These are phyloP conservation scores for Drosophila recens DNA, from an alignment of 2,888 invertebrate species.

Conservation along the genomic window DNA sequence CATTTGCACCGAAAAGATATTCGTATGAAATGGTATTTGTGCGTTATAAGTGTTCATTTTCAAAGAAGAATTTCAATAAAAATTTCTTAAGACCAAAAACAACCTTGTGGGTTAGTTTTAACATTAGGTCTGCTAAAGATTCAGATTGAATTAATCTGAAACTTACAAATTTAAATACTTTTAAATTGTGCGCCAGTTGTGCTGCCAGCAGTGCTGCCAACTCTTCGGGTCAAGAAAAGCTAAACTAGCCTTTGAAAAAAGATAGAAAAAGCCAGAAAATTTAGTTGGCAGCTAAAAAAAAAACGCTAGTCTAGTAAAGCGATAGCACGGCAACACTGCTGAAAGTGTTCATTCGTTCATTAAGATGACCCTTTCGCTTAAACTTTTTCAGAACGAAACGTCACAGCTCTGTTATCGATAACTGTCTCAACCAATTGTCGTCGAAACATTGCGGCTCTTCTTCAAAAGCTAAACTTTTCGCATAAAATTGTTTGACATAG, in stretches of 20 bases:
- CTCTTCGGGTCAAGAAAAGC: too few relatives aligned
- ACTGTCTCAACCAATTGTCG: neutral
- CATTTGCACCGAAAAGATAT: slow-evolving; percentile 51
- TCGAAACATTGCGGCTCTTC: neutral
- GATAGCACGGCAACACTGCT: too few relatives aligned
- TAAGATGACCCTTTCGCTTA: too few relatives aligned
- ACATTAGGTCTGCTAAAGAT: too few relatives aligned
- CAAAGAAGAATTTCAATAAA: slow-evolving; percentile 30
- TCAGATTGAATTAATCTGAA: neutral
- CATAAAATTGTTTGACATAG: neutral
- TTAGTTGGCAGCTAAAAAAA: too few relatives aligned
- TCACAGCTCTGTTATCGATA: too few relatives aligned
- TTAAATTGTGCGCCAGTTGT: neutral
- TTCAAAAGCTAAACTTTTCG: neutral
- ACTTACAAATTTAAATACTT: neutral
- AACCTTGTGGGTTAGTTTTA: neutral
- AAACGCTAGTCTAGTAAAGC: too few relatives aligned
- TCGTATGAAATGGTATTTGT: slow-evolving; percentile 23
- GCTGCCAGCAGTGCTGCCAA: too few relatives aligned
- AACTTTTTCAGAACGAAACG: too few relatives aligned
- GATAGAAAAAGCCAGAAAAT: too few relatives aligned
- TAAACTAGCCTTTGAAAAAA: too few relatives aligned
- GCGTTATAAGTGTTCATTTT: slow-evolving; percentile 64
- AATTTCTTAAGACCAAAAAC: neutral
- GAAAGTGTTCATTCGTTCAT: too few relatives aligned